phyloP scores from a whole-genome alignment of 2,888 invertebrate species.

The Drosophila bunnanda region DNA sequence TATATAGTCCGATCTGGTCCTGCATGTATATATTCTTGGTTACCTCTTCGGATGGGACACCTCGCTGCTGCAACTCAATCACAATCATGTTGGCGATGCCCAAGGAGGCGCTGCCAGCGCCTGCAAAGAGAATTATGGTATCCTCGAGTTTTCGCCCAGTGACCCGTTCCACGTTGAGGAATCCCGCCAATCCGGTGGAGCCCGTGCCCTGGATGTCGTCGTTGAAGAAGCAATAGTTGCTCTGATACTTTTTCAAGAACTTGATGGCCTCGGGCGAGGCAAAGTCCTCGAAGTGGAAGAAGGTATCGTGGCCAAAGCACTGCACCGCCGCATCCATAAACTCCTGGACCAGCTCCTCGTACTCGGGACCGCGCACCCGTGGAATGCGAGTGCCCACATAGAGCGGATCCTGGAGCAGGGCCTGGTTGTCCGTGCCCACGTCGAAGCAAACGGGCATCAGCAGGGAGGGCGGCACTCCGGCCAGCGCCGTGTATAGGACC shows the following conservation, averaged over 20 bases:
- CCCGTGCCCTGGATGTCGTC: slow-evolving; percentile 56
- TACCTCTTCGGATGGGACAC: slow-evolving; percentile 14
- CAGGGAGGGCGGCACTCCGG: slow-evolving; percentile 31
- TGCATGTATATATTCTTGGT: slow-evolving; percentile 45
- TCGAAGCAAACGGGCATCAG: slow-evolving; percentile 54
- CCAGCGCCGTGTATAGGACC: slow-evolving; percentile 49
- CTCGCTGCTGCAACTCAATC: slow-evolving; percentile 12
- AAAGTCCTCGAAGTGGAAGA: slow-evolving; percentile 62
- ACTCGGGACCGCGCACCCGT: slow-evolving; percentile 37
- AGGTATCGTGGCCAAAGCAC: slow-evolving; percentile 19
- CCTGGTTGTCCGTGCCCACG: slow-evolving; percentile 53
- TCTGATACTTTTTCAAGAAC: slow-evolving; percentile 31
- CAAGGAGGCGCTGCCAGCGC: slow-evolving; percentile 51
- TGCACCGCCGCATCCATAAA: slow-evolving; percentile 31
- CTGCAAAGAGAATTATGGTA: slow-evolving; percentile 45
- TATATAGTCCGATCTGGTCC: slow-evolving; percentile 43
- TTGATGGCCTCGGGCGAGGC: slow-evolving; percentile 48
- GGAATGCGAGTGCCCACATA: slow-evolving; percentile 42
- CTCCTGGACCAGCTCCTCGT: slow-evolving; percentile 47
- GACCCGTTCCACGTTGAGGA: slow-evolving; percentile 32
- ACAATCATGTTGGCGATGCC: slow-evolving; percentile 33
- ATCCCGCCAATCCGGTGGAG: slow-evolving; percentile 36
- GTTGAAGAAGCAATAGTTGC: slow-evolving; percentile 41
- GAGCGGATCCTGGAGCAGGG: slow-evolving; percentile 40
- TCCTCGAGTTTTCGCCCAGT: slow-evolving; percentile 34